Conservation (phyloP, 1,140 invertebrate species). For the Microplitis demolitor region DNA sequence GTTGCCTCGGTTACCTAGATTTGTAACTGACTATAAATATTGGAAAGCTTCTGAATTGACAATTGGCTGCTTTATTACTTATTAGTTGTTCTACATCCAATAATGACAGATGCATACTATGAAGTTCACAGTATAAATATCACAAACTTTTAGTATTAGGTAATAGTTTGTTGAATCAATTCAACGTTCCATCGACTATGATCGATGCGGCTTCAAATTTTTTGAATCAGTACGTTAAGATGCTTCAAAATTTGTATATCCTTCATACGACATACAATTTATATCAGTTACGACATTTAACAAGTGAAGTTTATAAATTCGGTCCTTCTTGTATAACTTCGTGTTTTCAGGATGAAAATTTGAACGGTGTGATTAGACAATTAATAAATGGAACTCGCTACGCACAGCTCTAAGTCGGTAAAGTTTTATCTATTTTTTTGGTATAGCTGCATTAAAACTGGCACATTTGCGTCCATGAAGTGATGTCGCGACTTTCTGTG, state of each 20-base stretch:
- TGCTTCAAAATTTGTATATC: conserved; percentile 6
- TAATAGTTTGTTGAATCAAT: neutral
- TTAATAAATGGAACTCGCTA: conserved; percentile 6
- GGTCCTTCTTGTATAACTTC: neutral
- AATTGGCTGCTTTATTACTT: neutral
- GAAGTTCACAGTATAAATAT: too few relatives aligned
- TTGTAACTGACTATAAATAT: neutral
- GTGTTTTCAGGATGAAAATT: neutral
- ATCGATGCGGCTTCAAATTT: neutral
- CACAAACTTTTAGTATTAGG: neutral
- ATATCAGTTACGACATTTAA: conserved; percentile 11
- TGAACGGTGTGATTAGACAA: neutral
- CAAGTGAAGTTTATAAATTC: conserved; percentile 1
- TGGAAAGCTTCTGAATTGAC: neutral
- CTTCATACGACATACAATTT: conserved; percentile 8
- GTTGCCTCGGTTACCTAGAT: neutral
- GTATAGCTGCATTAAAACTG: neutral
- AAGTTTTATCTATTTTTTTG: neutral
- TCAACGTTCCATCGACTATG: neutral
- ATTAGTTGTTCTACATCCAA: neutral
- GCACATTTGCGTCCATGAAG: neutral
- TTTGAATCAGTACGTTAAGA: neutral
- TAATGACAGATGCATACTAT: neutral
- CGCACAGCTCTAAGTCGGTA: neutral
- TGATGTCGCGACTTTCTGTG: neutral